Evolutionary conservation across 2,888 invertebrate species (phyloP).

Genomic region (Lamellibrachia columna): DNA sequence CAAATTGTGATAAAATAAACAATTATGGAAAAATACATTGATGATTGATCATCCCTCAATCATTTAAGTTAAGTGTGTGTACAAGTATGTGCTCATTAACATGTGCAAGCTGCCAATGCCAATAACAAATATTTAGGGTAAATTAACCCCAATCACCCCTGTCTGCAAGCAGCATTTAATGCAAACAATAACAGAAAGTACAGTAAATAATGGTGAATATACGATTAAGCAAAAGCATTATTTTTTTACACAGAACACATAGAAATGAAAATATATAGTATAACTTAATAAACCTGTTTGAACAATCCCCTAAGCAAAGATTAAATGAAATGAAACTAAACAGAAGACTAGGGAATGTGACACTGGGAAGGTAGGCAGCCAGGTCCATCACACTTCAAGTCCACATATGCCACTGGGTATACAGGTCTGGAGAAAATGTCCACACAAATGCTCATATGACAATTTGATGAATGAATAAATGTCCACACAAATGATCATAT

Average conservation of each 20-base stretch:
- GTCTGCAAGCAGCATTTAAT: not conserved
- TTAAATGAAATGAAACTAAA: not conserved
- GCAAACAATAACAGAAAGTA: not conserved
- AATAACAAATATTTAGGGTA: not conserved
- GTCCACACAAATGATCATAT: too few species aligned
- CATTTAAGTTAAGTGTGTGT: too few species aligned
- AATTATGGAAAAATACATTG: too few species aligned
- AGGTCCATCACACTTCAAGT: not conserved
- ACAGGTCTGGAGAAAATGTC: not conserved
- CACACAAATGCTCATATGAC: too few species aligned
- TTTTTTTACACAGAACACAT: not conserved
- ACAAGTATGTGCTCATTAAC: not conserved
- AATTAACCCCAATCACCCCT: not conserved
- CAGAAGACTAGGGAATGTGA: not conserved
- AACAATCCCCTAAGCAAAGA: not conserved
- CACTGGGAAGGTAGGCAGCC: not conserved
- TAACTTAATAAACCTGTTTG: not conserved
- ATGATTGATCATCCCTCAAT: too few species aligned
- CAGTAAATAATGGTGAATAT: conserved; percentile 3
- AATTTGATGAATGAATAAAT: too few species aligned
- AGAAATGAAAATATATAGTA: not conserved
- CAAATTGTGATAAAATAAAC: too few species aligned
- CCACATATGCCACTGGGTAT: not conserved
- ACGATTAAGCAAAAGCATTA: not conserved
- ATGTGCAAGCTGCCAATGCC: not conserved